Conservation (phyloP, 2,888 invertebrate species). For the Dolomedes plantarius region DNA sequence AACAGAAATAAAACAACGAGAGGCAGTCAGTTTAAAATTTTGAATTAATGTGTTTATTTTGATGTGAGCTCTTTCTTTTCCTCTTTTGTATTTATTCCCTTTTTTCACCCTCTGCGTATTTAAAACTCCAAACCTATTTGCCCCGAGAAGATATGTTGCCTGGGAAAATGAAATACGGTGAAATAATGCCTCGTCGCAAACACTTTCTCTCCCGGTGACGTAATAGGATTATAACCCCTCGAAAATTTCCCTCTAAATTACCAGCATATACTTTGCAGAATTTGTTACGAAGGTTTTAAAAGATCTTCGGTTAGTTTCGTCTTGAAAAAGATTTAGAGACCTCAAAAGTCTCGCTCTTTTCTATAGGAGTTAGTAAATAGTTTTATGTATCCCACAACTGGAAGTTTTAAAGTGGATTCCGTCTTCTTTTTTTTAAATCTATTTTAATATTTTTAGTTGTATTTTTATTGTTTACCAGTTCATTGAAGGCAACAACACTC, state of each 20-base stretch:
- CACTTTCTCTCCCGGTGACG: not conserved
- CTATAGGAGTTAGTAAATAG: conserved; percentile 36
- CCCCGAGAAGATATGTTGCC: not conserved
- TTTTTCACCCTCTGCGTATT: too few species aligned
- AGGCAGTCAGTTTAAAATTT: too few species aligned
- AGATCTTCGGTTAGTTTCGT: conserved; percentile 59
- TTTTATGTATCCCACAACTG: not conserved
- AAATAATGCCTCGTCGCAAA: not conserved
- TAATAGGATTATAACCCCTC: conserved; percentile 14
- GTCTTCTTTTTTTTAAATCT: too few species aligned
- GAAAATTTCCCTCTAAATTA: conserved; percentile 54
- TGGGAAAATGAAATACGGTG: not conserved
- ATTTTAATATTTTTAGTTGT: too few species aligned
- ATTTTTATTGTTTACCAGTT: too few species aligned
- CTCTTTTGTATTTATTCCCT: too few species aligned
- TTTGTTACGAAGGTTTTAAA: conserved; percentile 65
- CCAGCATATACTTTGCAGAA: conserved; percentile 7
- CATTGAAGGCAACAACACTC: too few species aligned
- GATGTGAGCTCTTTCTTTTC: too few species aligned
- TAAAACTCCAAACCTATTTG: too few species aligned
- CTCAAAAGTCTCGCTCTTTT: not conserved
- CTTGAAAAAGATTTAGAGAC: conserved; percentile 49
- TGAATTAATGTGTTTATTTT: too few species aligned
- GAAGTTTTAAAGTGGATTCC: not conserved
- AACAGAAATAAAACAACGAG: too few species aligned